Evolutionary conservation across 2,797 vertebrate species (phyloP).

Genomic region (Gambusia yucatana): DNA sequence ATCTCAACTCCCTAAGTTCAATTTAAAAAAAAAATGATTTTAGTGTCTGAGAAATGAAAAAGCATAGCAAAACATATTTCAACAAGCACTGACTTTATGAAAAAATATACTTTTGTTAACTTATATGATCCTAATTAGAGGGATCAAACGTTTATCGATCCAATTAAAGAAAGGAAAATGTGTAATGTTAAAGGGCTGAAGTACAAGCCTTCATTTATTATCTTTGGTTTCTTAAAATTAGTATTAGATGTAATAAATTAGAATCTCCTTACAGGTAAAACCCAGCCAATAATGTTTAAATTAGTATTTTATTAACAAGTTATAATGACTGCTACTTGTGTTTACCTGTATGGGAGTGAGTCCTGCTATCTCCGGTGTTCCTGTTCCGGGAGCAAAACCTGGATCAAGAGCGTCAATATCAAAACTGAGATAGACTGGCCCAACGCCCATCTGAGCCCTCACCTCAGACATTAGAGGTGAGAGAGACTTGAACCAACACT

Average conservation of each 20-base stretch:
- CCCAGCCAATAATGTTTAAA: background rate
- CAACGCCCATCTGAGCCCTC: slow-evolving; percentile 85
- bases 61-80: background rate
- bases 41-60: background rate
- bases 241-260: background rate
- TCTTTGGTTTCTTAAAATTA: background rate
- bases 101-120: background rate
- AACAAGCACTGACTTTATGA: background rate
- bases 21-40: accelerated
- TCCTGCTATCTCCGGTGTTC: slow-evolving; percentile 92
- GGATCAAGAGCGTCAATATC: slow-evolving; percentile 93
- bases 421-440: slow-evolving; percentile 91
- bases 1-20: slow-evolving; percentile 90
- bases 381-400: slow-evolving; percentile 90
- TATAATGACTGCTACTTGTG: background rate
- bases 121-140: background rate
- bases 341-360: slow-evolving; percentile 92
- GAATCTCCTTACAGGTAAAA: background rate
- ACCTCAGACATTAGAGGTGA: slow-evolving; percentile 90
- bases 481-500: slow-evolving; percentile 93
- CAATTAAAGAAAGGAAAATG: background rate
- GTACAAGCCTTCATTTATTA: background rate
- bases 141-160: background rate
- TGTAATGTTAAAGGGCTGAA: background rate
- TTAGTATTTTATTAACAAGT: too few species aligned